Base-by-base conservation (phyloP, 2,797 vertebrate genomes). In the Leuciscus waleckii region DNA sequence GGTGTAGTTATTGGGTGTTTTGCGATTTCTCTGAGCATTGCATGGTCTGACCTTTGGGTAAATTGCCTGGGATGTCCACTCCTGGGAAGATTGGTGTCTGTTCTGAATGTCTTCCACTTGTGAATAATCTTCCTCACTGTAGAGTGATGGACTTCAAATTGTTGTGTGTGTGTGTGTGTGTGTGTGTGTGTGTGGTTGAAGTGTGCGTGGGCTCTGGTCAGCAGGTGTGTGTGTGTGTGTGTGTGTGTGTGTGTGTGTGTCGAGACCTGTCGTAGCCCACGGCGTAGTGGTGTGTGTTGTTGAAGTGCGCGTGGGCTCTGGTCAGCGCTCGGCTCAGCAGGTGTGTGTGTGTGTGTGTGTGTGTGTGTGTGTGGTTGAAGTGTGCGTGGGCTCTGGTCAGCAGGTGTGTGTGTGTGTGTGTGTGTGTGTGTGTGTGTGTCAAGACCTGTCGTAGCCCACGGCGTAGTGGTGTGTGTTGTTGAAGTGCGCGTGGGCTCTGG, bases 381-480 rank as follows among this genome's bases (percentile, higher is more conserved):
- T 87, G 65, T 0, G 94, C 94, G 1, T 85, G 51, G 0, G 93
- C 92, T 67, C 93, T 87, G 37, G 90, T 88, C 87, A 96, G 29
- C 29, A 94, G 90, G 88, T 94, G 93, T 14, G 94, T 14, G 5
- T 68, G 29, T 79, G 79, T 74, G 51, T 75, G 69, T 76, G n/a
- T 54, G 54, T 81, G 41, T 68, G 6, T 61, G 2, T 87, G 95
- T 54, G 54, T 58, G 54, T 58, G 56, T n/a, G 56, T 13, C 0
- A 0, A 32, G 5, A 65, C 95, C 95, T 96, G 92, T 96, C 94
- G 1, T 96, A 96, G 77, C 93, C 94, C 8, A 95, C 93, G 3
- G 92, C 92, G 0, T 95, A 96, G 92, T 95, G 95, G 90, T 91
- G 94, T 71, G 90, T 94, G 90, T 84, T 91, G 90, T 96, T 95